Conservation (phyloP, 2,797 vertebrate genomes). For the Mallotus villosus region DNA sequence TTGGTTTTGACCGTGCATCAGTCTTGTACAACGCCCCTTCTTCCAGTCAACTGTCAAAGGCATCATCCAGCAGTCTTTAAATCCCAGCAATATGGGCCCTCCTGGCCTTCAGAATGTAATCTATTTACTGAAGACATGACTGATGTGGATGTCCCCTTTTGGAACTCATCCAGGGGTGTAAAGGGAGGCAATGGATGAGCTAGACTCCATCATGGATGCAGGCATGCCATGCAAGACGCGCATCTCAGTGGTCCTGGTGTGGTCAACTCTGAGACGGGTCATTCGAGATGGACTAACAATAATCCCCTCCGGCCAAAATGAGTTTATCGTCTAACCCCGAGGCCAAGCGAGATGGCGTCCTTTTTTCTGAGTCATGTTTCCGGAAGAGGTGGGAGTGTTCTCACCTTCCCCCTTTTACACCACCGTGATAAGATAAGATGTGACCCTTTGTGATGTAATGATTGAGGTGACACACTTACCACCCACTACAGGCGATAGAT, state of each 20-base stretch:
- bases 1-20: background rate
- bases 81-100: conserved; percentile 14
- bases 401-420: background rate
- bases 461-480: background rate
- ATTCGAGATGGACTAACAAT: background rate
- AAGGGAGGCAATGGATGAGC: background rate
- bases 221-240: background rate
- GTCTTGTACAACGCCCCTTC: conserved; percentile 4
- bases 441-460: background rate
- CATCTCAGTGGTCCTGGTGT: background rate
- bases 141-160: background rate
- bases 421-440: background rate
- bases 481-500: background rate
- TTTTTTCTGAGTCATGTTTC: background rate
- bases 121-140: background rate
- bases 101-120: too few relatives aligned
- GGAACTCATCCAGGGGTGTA: background rate
- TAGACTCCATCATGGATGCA: background rate
- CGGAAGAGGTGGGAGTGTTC: background rate
- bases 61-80: conserved; percentile 28
- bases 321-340: too few relatives aligned
- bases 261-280: background rate
- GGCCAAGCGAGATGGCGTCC: too few relatives aligned
- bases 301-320: background rate
- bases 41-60: conserved; percentile 13